Conservation (phyloP, 2,797 vertebrate species). For the Eidolon dupreanum region DNA sequence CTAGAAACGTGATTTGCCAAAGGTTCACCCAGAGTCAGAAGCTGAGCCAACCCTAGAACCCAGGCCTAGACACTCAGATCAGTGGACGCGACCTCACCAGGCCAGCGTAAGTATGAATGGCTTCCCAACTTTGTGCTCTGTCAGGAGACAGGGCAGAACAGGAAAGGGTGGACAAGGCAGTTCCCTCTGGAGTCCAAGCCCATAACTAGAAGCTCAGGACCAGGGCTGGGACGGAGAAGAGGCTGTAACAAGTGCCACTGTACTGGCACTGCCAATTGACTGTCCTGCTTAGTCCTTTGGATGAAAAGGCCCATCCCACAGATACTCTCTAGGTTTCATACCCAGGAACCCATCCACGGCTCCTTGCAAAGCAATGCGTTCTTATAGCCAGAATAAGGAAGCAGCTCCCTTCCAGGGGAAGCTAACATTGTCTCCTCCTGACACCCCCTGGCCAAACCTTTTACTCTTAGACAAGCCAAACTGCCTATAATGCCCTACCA, state of each 20-base stretch:
- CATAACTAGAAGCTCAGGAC: background rate
- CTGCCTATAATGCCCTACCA: rapidly evolving
- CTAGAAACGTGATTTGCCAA: background rate
- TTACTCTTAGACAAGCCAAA: background rate
- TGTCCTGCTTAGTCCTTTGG: background rate
- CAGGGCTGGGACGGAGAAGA: background rate
- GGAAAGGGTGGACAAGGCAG: background rate
- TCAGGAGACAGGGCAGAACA: background rate
- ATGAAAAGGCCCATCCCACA: background rate
- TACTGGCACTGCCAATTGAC: background rate
- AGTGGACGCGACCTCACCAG: background rate
- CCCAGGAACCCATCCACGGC: background rate
- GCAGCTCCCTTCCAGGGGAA: background rate
- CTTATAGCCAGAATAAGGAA: background rate
- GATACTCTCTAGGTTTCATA: background rate
- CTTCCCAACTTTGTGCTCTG: background rate
- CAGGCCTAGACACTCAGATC: background rate
- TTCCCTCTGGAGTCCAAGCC: background rate
- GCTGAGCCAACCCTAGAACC: background rate
- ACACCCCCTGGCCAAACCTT: background rate
- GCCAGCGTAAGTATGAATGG: too few relatives aligned
- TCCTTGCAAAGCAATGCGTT: background rate
- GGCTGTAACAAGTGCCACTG: background rate
- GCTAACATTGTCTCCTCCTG: rapidly evolving
- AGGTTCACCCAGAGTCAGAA: background rate